phyloP scores from a whole-genome alignment of 2,113 vertebrate species.

The Cheilinus undulatus region DNA sequence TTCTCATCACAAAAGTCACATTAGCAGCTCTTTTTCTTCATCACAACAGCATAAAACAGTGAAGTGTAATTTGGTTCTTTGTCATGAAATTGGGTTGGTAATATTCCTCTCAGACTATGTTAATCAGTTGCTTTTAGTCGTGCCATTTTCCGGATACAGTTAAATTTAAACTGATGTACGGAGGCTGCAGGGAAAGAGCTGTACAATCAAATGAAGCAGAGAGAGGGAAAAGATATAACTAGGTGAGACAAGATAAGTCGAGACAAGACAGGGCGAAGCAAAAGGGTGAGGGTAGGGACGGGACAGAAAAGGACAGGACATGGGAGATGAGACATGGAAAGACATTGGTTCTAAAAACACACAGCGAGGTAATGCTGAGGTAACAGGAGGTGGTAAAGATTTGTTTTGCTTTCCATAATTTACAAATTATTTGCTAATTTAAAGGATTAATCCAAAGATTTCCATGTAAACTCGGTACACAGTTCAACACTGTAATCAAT shows the following conservation, averaged over 20 bases:
- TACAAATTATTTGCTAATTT: not conserved
- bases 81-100: slow-evolving; percentile 27
- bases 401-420: not conserved
- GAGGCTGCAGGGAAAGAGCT: slow-evolving; percentile 64
- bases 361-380: not conserved
- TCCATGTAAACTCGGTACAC: not conserved
- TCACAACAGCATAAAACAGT: not conserved
- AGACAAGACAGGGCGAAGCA: slow-evolving; percentile 48
- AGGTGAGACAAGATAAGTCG: slow-evolving; percentile 66
- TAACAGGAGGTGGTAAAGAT: not conserved
- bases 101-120: slow-evolving; percentile 38
- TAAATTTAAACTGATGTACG: slow-evolving; percentile 68
- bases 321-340: slow-evolving; percentile 6
- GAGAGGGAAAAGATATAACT: slow-evolving; percentile 49
- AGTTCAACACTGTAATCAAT: not conserved
- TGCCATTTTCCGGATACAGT: slow-evolving; percentile 52
- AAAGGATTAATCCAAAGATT: slow-evolving; percentile 2
- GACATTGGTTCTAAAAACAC: slow-evolving; percentile 5
- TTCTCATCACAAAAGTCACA: slow-evolving; percentile 25
- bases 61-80: slow-evolving; percentile 27
- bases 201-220: slow-evolving; percentile 69
- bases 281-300: slow-evolving; percentile 15
- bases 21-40: slow-evolving; percentile 1
- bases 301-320: slow-evolving; percentile 42
- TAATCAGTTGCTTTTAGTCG: slow-evolving; percentile 57